These are phyloP conservation scores for Brachymystax lenok DNA, from an alignment of 2,797 vertebrate species.

Conservation along the genomic window DNA sequence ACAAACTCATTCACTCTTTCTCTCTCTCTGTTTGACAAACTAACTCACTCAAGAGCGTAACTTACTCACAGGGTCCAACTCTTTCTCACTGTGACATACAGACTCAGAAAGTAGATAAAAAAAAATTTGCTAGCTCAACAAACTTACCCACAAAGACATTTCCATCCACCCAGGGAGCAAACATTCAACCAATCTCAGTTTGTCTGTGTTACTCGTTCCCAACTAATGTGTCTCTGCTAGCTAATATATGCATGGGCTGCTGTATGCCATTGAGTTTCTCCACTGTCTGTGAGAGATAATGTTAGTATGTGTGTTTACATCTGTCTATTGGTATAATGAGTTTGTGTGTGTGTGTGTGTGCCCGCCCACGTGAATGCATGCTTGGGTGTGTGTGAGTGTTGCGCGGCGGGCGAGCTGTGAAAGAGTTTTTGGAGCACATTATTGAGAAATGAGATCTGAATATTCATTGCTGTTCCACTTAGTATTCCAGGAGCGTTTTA, in stretches of 20 bases:
- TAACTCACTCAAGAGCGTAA: neutral
- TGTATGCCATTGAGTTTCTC: slow-evolving; percentile 30
- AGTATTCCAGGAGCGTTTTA: slow-evolving; percentile 48
- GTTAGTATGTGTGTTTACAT: slow-evolving; percentile 40
- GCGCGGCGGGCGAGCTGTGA: slow-evolving; percentile 20
- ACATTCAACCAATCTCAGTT: neutral
- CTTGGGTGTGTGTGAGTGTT: slow-evolving; percentile 13
- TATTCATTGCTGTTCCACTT: slow-evolving; percentile 60
- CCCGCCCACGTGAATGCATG: slow-evolving; percentile 16
- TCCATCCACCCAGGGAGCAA: neutral
- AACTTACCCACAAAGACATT: neutral
- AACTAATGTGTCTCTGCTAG: neutral
- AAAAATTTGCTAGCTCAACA: neutral
- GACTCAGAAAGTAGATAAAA: too few relatives aligned
- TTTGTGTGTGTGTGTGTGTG: slow-evolving; percentile 36
- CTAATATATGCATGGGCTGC: slow-evolving; percentile 27
- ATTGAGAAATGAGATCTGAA: slow-evolving; percentile 61
- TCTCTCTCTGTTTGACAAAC: neutral
- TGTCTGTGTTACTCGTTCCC: neutral
- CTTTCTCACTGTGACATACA: neutral
- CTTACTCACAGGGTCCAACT: neutral
- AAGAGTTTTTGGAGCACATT: slow-evolving; percentile 32
- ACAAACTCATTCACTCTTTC: slow-evolving; percentile 47
- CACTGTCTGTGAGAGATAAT: slow-evolving; percentile 51
- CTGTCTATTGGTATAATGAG: slow-evolving; percentile 52